Evolutionary conservation across 2,888 invertebrate genomes (phyloP).

Genomic region (Hofmannophila pseudospretella): DNA sequence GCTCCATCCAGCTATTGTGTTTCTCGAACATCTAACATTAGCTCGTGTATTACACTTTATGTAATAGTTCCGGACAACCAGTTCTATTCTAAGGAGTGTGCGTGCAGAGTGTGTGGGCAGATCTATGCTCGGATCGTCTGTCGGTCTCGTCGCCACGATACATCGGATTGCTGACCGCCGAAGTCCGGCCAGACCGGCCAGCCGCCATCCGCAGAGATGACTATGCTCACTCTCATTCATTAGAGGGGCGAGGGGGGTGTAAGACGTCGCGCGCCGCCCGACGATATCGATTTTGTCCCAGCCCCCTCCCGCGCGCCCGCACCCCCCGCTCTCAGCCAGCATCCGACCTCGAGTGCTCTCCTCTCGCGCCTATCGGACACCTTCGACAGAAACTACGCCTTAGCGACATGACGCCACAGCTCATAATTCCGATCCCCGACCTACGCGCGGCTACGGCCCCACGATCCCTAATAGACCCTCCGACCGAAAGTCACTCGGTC

Average conservation of each 20-base stretch:
- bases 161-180: slow-evolving; percentile 36
- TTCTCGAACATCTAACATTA: too few relatives aligned
- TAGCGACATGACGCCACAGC: slow-evolving; percentile 68
- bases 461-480: slow-evolving; percentile 69
- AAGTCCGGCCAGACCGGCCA: slow-evolving; percentile 40
- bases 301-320: slow-evolving; percentile 57
- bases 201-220: slow-evolving; percentile 73
- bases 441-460: slow-evolving; percentile 40
- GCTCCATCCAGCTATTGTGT: too few relatives aligned
- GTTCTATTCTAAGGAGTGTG: not conserved
- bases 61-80: not conserved
- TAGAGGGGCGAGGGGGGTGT: slow-evolving; percentile 61
- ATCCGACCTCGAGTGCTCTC: slow-evolving; percentile 78
- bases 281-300: slow-evolving; percentile 75
- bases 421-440: slow-evolving; percentile 59
- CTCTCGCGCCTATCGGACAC: slow-evolving; percentile 73
- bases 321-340: slow-evolving; percentile 56
- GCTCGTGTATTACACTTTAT: too few relatives aligned
- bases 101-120: slow-evolving; percentile 29
- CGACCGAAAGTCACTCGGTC: slow-evolving; percentile 72
- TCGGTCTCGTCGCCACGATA: slow-evolving; percentile 30
- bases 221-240: slow-evolving; percentile 76
- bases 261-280: slow-evolving; percentile 77
- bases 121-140: slow-evolving; percentile 41
- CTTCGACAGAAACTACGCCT: slow-evolving; percentile 73